phyloP scores from a whole-genome alignment of 2,888 invertebrate species.

The Drosophila ustulata region DNA sequence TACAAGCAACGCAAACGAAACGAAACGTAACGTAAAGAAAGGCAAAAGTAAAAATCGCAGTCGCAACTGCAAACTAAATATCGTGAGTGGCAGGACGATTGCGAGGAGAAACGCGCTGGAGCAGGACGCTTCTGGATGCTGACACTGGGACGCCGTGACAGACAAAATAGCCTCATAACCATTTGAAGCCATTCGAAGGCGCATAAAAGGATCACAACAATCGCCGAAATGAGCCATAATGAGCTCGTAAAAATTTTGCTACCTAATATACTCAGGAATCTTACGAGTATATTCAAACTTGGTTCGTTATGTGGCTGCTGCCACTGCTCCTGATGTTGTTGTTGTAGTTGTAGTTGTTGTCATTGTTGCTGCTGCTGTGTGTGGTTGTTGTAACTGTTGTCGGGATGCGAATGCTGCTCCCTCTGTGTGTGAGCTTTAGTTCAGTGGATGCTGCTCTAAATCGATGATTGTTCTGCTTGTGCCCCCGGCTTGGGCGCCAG shows the following conservation, averaged over 20 bases:
- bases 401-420: conserved; percentile 39
- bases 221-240: conserved; percentile 86
- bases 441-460: conserved; percentile 38
- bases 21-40: conserved; percentile 42
- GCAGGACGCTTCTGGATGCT: conserved; percentile 38
- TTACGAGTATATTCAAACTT: conserved; percentile 82
- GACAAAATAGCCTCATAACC: conserved; percentile 83
- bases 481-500: conserved; percentile 41
- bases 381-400: conserved; percentile 32
- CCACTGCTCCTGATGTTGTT: conserved; percentile 25
- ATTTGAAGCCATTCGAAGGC: conserved; percentile 84
- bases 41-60: conserved; percentile 76
- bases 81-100: conserved; percentile 51
- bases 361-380: conserved; percentile 14
- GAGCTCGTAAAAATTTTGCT: conserved; percentile 86
- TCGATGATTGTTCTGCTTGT: conserved; percentile 36
- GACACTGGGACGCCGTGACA: conserved; percentile 45
- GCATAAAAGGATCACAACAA: conserved; percentile 86
- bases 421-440: conserved; percentile 18
- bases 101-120: conserved; percentile 35
- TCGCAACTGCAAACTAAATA: conserved; percentile 79
- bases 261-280: conserved; percentile 85
- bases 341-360: conserved; percentile 2
- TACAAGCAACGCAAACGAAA: conserved; percentile 29
- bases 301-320: conserved; percentile 68